These are phyloP conservation scores for Fragum fragum DNA, from an alignment of 2,888 invertebrate genomes.

Conservation along the genomic window DNA sequence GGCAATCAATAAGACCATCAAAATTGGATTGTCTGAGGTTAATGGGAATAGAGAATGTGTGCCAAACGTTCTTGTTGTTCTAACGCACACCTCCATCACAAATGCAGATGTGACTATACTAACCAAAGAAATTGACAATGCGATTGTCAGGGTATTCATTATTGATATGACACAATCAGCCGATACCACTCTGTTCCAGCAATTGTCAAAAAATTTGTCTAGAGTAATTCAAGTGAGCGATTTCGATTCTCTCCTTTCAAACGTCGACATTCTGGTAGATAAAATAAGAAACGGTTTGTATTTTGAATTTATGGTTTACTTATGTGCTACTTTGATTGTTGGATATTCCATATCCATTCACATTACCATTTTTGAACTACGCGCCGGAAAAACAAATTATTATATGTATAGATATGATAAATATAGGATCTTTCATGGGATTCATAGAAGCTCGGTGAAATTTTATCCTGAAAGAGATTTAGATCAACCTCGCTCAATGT, in stretches of 20 bases:
- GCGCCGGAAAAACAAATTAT: too few species aligned
- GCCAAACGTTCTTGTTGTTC: conserved; percentile 34
- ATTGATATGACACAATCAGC: background rate
- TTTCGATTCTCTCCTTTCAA: background rate
- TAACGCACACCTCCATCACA: conserved; percentile 22
- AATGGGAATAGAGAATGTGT: conserved; percentile 36
- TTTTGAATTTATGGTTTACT: too few species aligned
- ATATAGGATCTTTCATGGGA: too few species aligned
- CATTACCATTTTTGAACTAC: too few species aligned
- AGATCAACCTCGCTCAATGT: too few species aligned
- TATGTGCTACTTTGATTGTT: too few species aligned
- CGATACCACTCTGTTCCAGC: background rate
- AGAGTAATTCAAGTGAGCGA: background rate
- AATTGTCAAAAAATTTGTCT: conserved; percentile 1
- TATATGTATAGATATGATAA: too few species aligned
- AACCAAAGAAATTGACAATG: background rate
- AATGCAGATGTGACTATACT: conserved; percentile 17
- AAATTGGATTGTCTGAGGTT: conserved; percentile 25
- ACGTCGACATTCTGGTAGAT: too few species aligned
- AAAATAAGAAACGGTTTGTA: too few species aligned
- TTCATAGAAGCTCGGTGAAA: too few species aligned
- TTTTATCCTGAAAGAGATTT: too few species aligned
- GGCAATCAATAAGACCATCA: conserved; percentile 30
- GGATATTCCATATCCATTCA: too few species aligned
- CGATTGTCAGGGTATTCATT: background rate